Evolutionary conservation across 2,113 vertebrate species (phyloP).

Genomic region (Isurus oxyrinchus): DNA sequence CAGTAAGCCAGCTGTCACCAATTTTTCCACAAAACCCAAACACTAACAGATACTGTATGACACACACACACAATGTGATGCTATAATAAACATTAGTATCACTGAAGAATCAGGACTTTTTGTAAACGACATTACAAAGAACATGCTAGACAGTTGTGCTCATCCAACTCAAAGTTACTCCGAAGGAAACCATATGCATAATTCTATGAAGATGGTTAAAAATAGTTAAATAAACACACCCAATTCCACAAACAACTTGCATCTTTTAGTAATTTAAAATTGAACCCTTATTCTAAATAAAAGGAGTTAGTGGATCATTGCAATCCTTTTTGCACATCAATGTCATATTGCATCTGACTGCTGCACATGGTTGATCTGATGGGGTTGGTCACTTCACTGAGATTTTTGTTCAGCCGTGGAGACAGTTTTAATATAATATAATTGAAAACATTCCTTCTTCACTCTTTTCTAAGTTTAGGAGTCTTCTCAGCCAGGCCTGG

Average conservation of each 20-base stretch:
- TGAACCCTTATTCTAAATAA: background rate
- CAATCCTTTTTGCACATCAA: background rate
- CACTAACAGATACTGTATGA: background rate
- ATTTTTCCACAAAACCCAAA: background rate
- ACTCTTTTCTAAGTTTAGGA: background rate
- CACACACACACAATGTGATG: background rate
- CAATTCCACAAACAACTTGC: background rate
- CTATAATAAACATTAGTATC: background rate
- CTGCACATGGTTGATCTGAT: background rate
- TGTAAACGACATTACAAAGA: background rate
- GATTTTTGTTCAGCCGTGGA: background rate
- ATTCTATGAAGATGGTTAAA: background rate
- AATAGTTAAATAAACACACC: background rate
- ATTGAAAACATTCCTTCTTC: slow-evolving; percentile 29
- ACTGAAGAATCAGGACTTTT: background rate
- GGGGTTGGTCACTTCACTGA: background rate
- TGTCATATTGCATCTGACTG: background rate
- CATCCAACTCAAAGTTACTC: background rate
- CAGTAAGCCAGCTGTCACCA: background rate
- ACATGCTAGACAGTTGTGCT: background rate
- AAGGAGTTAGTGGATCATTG: background rate
- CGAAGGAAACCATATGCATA: background rate
- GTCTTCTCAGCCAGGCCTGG: background rate
- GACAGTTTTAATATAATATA: slow-evolving; percentile 7
- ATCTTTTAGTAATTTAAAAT: background rate